These are phyloP conservation scores for Cerceris ruficornis DNA, from an alignment of 2,888 invertebrate species.

Conservation along the genomic window DNA sequence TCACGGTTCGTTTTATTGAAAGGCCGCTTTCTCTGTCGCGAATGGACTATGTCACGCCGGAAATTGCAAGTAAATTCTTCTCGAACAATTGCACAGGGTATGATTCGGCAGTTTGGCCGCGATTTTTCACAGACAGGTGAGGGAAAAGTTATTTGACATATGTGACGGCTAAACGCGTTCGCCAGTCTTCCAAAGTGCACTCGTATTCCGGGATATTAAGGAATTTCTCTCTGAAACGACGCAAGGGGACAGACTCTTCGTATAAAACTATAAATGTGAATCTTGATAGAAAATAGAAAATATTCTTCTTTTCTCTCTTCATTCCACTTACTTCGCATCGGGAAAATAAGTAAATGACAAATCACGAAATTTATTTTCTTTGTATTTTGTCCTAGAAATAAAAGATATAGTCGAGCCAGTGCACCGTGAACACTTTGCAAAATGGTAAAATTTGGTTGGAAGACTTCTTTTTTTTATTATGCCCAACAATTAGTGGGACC, in stretches of 20 bases:
- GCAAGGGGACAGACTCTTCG: too few species aligned
- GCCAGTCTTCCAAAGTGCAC: background rate
- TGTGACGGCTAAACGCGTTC: background rate
- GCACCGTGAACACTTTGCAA: background rate
- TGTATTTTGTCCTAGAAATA: too few species aligned
- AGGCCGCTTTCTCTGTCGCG: constrained; percentile 49
- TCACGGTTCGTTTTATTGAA: constrained; percentile 65
- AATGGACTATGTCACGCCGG: constrained; percentile 41
- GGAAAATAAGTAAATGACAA: too few species aligned
- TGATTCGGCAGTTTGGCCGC: constrained; percentile 34
- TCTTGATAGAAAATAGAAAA: too few species aligned
- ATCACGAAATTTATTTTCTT: too few species aligned
- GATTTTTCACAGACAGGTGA: background rate
- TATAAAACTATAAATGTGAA: too few species aligned
- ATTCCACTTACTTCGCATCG: too few species aligned
- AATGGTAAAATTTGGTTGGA: background rate
- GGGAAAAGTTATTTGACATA: background rate
- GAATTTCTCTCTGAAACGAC: too few species aligned
- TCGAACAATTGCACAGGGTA: constrained; percentile 42
- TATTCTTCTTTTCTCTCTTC: too few species aligned
- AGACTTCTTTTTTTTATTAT: background rate
- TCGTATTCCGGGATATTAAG: too few species aligned
- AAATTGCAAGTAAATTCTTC: constrained; percentile 67
- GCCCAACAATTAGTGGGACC: background rate
- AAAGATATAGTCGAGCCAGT: too few species aligned